phyloP scores from a whole-genome alignment of 1,140 invertebrate genomes.

The Epicauta chinensis region DNA sequence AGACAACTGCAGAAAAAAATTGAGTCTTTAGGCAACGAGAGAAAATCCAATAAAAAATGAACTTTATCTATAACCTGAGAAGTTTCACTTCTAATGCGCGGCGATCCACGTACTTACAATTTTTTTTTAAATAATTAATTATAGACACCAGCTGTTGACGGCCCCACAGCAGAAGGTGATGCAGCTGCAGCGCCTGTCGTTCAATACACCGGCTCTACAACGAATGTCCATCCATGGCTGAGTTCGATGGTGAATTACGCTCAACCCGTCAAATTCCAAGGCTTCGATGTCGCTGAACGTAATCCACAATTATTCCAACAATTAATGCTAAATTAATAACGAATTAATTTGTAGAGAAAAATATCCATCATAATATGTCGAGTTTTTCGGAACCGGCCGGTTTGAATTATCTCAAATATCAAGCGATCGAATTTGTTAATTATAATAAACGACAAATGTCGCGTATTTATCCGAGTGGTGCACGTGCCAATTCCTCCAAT shows the following conservation, averaged over 20 bases:
- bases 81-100: no score
- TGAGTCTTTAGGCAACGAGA: no score
- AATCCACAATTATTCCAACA: conserved; percentile 39
- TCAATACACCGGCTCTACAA: conserved; percentile 93
- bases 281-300: conserved; percentile 97
- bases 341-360: conserved; percentile 65
- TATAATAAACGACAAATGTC: conserved; percentile 99
- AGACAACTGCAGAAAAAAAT: no score
- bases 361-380: conserved; percentile 97
- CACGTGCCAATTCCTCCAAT: conserved; percentile 97
- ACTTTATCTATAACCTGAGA: no score
- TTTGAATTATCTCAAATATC: conserved; percentile 89
- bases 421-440: conserved; percentile 98
- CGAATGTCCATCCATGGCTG: conserved; percentile 97
- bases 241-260: conserved; percentile 99
- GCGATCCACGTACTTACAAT: no score
- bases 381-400: conserved; percentile 97
- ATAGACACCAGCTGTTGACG: conserved; percentile 31
- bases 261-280: conserved; percentile 97
- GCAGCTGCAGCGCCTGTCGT: conserved; percentile 66
- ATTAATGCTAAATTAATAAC: neutral
- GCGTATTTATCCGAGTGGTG: conserved; percentile 97
- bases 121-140: no score
- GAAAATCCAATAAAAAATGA: no score
- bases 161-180: conserved; percentile 41